Evolutionary conservation across 2,797 vertebrate species (phyloP).

Genomic region (Cyprinella venusta): DNA sequence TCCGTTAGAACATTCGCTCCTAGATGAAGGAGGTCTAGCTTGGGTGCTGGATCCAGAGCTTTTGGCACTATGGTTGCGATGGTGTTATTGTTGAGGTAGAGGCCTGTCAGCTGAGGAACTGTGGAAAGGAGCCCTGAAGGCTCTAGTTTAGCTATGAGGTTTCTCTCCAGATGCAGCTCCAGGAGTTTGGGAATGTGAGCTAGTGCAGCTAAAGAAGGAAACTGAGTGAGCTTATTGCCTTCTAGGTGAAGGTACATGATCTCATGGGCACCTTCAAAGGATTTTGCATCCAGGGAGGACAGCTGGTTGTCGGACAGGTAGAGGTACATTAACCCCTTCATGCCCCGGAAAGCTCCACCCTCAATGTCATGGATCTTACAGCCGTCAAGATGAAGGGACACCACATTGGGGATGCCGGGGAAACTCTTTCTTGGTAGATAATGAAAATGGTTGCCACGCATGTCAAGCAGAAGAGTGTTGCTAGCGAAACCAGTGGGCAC

Average conservation of each 20-base stretch:
- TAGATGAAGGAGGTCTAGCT: slow-evolving; percentile 83
- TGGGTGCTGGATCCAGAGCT: slow-evolving; percentile 72
- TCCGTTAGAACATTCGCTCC: slow-evolving; percentile 81
- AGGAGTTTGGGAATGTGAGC: slow-evolving; percentile 79
- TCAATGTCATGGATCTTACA: slow-evolving; percentile 79
- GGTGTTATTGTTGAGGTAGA: slow-evolving; percentile 83
- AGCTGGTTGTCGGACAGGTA: slow-evolving; percentile 88
- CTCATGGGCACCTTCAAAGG: slow-evolving; percentile 76
- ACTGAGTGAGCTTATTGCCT: slow-evolving; percentile 77
- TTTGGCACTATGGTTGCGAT: slow-evolving; percentile 70
- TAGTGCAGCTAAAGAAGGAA: slow-evolving; percentile 76
- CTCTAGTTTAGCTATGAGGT: slow-evolving; percentile 75
- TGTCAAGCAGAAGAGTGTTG: slow-evolving; percentile 83
- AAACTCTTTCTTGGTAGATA: slow-evolving; percentile 80
- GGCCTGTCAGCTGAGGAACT: slow-evolving; percentile 73
- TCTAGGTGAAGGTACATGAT: slow-evolving; percentile 90
- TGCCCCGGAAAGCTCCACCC: slow-evolving; percentile 78
- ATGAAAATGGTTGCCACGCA: slow-evolving; percentile 81
- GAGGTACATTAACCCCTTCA: slow-evolving; percentile 85
- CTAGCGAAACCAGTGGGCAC: slow-evolving; percentile 83
- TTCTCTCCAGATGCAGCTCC: slow-evolving; percentile 87
- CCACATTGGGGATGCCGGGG: slow-evolving; percentile 71
- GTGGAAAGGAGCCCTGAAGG: slow-evolving; percentile 73
- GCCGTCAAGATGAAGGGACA: slow-evolving; percentile 88
- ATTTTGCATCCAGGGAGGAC: slow-evolving; percentile 68